Conservation (phyloP, 2,797 vertebrate species). For the Poecilia gillii region DNA sequence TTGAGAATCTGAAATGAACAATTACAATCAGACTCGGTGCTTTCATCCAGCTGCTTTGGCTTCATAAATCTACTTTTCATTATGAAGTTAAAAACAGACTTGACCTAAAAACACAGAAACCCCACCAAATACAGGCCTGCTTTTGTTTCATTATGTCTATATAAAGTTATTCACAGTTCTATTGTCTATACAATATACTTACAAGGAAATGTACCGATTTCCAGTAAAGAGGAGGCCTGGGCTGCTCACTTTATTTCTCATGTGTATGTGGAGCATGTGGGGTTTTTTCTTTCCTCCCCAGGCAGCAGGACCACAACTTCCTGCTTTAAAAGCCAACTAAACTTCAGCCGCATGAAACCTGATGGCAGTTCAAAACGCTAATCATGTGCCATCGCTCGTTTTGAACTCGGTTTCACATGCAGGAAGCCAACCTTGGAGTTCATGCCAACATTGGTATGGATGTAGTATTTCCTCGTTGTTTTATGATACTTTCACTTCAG, state of each 20-base stretch:
- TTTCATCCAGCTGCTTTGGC: background rate
- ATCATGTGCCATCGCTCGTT: background rate
- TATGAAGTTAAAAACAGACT: background rate
- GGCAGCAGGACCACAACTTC: constrained; percentile 50
- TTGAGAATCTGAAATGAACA: background rate
- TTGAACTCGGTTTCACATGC: background rate
- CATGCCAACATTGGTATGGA: background rate
- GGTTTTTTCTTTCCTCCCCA: constrained; percentile 1
- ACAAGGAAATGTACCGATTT: background rate
- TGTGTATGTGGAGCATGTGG: constrained; percentile 46
- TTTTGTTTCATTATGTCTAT: background rate
- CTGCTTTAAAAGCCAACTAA: constrained; percentile 42
- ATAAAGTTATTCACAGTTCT: background rate
- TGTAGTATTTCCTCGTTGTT: background rate
- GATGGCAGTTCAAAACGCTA: background rate
- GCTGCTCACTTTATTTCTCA: background rate
- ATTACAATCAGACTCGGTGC: background rate
- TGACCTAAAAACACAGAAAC: background rate
- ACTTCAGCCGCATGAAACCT: background rate
- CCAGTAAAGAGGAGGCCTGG: constrained; percentile 9
- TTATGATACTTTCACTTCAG: background rate
- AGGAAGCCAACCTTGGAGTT: background rate
- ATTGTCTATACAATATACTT: background rate
- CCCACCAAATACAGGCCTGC: background rate
- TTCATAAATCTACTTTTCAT: background rate